These are phyloP conservation scores for Myripristis murdjan DNA, from an alignment of 2,797 vertebrate species.

Conservation along the genomic window DNA sequence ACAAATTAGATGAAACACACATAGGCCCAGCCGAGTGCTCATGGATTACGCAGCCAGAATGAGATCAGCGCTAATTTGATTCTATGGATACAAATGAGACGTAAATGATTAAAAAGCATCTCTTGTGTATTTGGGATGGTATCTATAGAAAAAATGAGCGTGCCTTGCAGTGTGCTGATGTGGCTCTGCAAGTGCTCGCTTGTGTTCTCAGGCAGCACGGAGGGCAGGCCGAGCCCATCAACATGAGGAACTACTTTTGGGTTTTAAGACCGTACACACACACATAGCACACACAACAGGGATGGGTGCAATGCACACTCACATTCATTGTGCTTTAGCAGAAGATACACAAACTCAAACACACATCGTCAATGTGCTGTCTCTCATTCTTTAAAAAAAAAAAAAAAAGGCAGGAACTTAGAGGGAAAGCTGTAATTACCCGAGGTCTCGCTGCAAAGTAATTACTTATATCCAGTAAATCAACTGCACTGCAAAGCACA, in stretches of 20 bases:
- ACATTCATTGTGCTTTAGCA: conserved; percentile 9
- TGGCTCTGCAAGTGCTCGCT: neutral
- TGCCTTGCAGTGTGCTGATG: conserved; percentile 4
- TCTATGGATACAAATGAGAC: neutral
- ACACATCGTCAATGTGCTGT: conserved; percentile 3
- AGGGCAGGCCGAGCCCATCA: neutral
- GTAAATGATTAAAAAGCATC: neutral
- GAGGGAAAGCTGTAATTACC: conserved; percentile 36
- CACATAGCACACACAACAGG: conserved; percentile 7
- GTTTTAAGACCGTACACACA: neutral
- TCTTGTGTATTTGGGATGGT: neutral
- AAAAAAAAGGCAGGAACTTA: neutral
- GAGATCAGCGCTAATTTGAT: neutral
- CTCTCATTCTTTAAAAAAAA: no score
- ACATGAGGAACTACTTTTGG: neutral
- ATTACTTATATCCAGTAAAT: conserved; percentile 40
- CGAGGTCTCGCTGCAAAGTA: conserved; percentile 27
- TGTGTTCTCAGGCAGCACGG: neutral
- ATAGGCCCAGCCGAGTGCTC: neutral
- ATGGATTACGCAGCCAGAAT: neutral
- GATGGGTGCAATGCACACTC: conserved; percentile 13
- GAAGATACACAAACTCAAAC: neutral
- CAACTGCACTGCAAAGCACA: conserved; percentile 30
- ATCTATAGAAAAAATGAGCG: neutral
- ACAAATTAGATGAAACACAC: neutral